Percentiles rank a stretch among this genome's conserved stretches.
These are phyloP conservation scores for Thamnaconus septentrionalis DNA, from an alignment of 2,113 vertebrate genomes.

Conservation along the genomic window DNA sequence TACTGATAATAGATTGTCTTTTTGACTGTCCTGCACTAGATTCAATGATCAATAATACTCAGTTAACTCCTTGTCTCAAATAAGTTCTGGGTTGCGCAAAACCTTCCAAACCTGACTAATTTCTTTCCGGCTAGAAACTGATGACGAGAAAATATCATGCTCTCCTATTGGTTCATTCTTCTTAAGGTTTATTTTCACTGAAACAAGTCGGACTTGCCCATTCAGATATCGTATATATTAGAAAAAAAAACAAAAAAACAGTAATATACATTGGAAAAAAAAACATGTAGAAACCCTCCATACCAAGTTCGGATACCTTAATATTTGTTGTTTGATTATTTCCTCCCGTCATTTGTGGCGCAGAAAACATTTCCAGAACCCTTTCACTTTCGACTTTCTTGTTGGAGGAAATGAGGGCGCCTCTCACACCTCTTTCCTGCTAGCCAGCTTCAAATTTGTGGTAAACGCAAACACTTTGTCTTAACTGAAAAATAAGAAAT, in stretches of 20 bases:
- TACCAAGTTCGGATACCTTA: background rate
- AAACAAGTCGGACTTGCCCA: no score
- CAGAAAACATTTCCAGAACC: background rate
- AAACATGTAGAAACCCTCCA: no score
- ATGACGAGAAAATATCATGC: constrained; percentile 7
- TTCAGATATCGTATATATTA: no score
- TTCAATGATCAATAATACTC: no score
- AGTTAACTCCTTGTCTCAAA: no score
- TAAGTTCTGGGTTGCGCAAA: no score
- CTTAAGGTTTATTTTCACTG: no score
- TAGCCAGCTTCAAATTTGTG: background rate
- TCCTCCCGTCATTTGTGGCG: rapidly evolving
- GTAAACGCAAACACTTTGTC: background rate
- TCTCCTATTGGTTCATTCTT: constrained; percentile 45
- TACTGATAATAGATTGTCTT: no score
- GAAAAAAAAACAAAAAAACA: background rate
- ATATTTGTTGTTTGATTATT: no score
- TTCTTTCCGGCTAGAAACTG: constrained; percentile 39
- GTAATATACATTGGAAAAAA: background rate
- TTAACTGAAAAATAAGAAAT: background rate
- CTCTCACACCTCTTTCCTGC: background rate
- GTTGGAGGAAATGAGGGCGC: constrained; percentile 30
- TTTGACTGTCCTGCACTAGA: no score
- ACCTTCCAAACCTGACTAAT: no score
- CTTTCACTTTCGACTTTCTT: constrained; percentile 68